phyloP scores from a whole-genome alignment of 2,888 invertebrate species.

The Clunio marinus region DNA sequence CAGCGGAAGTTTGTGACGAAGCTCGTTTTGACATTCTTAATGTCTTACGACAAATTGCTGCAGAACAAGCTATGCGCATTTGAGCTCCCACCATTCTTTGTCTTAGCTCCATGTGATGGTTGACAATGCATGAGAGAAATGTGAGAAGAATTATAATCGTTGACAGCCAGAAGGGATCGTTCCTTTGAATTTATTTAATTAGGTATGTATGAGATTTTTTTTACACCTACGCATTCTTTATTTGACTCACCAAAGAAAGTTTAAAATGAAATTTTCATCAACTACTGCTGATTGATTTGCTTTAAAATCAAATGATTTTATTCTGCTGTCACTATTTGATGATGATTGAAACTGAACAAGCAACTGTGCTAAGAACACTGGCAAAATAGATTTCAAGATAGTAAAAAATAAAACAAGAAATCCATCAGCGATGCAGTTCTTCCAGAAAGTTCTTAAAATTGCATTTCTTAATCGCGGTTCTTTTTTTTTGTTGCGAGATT shows the following conservation, averaged over 20 bases:
- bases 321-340: neutral
- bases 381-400: slow-evolving; percentile 47
- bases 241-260: too few species aligned
- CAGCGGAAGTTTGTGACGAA: slow-evolving; percentile 68
- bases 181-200: too few species aligned
- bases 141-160: slow-evolving; percentile 47
- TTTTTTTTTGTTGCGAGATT: slow-evolving; percentile 55
- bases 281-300: too few species aligned
- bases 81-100: slow-evolving; percentile 57
- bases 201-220: too few species aligned
- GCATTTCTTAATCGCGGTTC: slow-evolving; percentile 63
- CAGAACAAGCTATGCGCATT: slow-evolving; percentile 63
- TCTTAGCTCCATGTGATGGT: slow-evolving; percentile 50
- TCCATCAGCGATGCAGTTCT: slow-evolving; percentile 63
- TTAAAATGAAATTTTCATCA: too few species aligned
- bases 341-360: slow-evolving; percentile 48
- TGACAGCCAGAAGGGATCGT: slow-evolving; percentile 48
- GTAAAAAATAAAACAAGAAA: slow-evolving; percentile 55
- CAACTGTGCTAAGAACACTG: slow-evolving; percentile 50
- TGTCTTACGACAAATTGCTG: slow-evolving; percentile 65
- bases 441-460: slow-evolving; percentile 64
- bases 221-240: too few species aligned
- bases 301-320: too few species aligned
- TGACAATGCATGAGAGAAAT: slow-evolving; percentile 46
- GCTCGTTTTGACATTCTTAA: slow-evolving; percentile 62